phyloP scores from a whole-genome alignment of 2,113 vertebrate species.

The Sphaerodactylus townsendi region DNA sequence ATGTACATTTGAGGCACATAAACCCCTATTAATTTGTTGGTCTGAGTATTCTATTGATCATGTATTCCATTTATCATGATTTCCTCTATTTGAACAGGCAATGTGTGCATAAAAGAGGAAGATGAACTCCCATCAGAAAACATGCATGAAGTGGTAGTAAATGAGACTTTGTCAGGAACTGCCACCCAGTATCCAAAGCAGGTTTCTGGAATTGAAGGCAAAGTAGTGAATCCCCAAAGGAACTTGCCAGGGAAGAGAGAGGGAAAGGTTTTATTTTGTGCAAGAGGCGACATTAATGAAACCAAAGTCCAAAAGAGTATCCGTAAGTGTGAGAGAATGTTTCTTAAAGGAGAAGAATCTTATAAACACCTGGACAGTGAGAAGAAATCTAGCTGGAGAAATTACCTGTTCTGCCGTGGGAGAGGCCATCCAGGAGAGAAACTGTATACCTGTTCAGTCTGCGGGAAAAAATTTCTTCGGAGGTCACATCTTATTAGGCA shows the following conservation, averaged over 20 bases:
- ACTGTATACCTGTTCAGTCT: background rate
- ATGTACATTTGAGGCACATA: background rate
- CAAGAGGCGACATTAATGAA: background rate
- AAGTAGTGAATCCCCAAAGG: background rate
- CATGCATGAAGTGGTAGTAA: background rate
- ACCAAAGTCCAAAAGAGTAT: background rate
- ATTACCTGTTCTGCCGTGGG: constrained; percentile 26
- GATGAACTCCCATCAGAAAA: background rate
- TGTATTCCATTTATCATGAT: too few relatives aligned
- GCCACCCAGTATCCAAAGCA: background rate
- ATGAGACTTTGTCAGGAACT: background rate
- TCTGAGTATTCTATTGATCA: background rate
- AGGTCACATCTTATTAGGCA: constrained; percentile 55
- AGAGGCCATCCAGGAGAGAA: background rate
- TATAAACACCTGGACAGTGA: constrained; percentile 37
- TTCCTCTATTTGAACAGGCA: background rate
- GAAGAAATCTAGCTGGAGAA: constrained; percentile 34
- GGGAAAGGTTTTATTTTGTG: background rate
- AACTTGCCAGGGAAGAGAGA: background rate
- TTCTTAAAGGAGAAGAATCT: constrained; percentile 23
- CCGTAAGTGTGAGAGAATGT: background rate
- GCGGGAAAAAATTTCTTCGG: constrained; percentile 48
- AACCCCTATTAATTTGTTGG: background rate
- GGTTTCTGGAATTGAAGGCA: background rate
- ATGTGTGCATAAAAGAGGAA: background rate